These are phyloP conservation scores for Sphyrna mokarran DNA, from an alignment of 2,113 vertebrate species.

Conservation along the genomic window DNA sequence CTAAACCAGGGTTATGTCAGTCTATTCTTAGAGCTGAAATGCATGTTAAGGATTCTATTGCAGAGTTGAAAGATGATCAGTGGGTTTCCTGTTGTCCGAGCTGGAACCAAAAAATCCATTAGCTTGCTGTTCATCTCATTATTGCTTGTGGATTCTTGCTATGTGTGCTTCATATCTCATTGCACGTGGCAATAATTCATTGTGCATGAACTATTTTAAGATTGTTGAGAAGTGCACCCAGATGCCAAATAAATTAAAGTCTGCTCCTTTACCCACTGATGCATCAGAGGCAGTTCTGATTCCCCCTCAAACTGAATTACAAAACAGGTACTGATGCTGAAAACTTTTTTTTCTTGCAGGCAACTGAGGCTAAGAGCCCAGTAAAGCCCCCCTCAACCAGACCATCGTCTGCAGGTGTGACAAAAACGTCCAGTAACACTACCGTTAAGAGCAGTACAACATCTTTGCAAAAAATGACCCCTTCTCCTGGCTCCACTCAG, in stretches of 20 bases:
- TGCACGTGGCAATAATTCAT: background rate
- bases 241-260: background rate
- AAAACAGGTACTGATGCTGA: background rate
- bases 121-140: background rate
- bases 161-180: background rate
- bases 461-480: background rate
- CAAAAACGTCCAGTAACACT: conserved; percentile 40
- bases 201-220: background rate
- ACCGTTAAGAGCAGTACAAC: conserved; percentile 45
- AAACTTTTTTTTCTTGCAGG: conserved; percentile 1
- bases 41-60: background rate
- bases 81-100: background rate
- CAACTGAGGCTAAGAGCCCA: conserved; percentile 53
- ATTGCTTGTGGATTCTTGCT: background rate
- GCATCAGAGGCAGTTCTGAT: background rate
- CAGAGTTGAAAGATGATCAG: background rate
- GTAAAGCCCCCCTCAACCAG: conserved; percentile 62
- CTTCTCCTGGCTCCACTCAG: conserved; percentile 40
- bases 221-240: background rate
- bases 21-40: background rate
- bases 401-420: conserved; percentile 43
- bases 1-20: background rate
- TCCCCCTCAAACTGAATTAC: background rate
- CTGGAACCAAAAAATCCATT: background rate
- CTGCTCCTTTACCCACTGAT: background rate